Conservation (phyloP, 92 coral and sea anemone genomes). For the Parazoanthus swiftii region DNA sequence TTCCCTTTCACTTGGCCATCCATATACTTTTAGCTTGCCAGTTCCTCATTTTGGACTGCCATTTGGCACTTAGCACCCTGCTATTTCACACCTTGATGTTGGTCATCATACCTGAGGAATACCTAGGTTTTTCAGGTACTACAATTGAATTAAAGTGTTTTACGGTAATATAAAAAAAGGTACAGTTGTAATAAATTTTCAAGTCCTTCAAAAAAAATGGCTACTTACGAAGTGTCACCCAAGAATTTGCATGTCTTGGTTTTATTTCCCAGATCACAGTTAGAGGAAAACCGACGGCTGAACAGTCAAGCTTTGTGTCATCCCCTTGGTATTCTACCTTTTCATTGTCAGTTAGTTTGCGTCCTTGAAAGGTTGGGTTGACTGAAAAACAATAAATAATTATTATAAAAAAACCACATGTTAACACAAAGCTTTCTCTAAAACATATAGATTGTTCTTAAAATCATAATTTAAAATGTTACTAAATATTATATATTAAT, state of each 20-base stretch:
- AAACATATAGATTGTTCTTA: not conserved
- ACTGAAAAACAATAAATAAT: not conserved
- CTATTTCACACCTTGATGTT: too few species aligned
- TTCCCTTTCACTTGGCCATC: too few species aligned
- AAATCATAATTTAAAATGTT: too few species aligned
- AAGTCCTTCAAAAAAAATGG: not conserved
- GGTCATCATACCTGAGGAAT: too few species aligned
- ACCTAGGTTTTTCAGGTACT: too few species aligned
- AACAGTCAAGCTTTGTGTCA: slow-evolving; percentile 52
- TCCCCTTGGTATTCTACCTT: slow-evolving; percentile 56
- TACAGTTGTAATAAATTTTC: too few species aligned
- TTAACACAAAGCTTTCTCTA: not conserved
- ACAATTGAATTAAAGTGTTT: too few species aligned
- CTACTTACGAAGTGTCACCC: slow-evolving; percentile 4
- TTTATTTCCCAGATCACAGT: slow-evolving; percentile 65
- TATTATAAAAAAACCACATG: not conserved
- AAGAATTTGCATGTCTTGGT: not conserved
- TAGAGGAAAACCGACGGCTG: slow-evolving; percentile 74
- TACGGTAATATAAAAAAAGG: too few species aligned
- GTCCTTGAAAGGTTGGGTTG: slow-evolving; percentile 23
- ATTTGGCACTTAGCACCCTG: too few species aligned
- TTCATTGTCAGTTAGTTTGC: slow-evolving; percentile 43
- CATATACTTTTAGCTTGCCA: too few species aligned
- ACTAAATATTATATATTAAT: too few species aligned
- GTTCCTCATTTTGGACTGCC: too few species aligned